Evolutionary conservation across 1,140 invertebrate genomes (phyloP), one percentile per base, ranked within the genome.

Genomic region (Sycophila sp.): DNA sequence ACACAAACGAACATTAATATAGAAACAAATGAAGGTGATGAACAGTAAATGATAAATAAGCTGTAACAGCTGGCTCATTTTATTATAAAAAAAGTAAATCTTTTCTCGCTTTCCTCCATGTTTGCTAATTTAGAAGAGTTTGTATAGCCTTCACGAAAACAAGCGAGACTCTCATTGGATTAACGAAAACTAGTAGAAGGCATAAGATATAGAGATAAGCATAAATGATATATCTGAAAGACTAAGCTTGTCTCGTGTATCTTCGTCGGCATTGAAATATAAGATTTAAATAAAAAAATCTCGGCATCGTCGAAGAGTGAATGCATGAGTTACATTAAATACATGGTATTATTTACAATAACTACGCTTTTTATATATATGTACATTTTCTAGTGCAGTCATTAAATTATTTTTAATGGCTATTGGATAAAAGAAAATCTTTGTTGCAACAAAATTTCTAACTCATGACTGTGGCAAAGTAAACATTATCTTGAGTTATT

Each of bases 121-220:
- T 19, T 56, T 56, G n/a, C 47, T 70, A 64, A 47, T 38, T 17
- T 47, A 70, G n/a, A 53, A 55, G 34, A 62, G n/a, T n/a, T n/a
- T 32, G 55, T 56, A 1, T 22, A 13, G 11, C 55, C 19, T 36
- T n/a, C 47, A 70, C 36, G 36, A 64, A 56, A 10, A 64, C n/a
- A 56, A 49, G 17, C 26, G n/a, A 70, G 38, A 64, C 19, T 51
- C 45, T 45, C 6, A 10, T 62, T 15, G 32, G 1, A 26, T 59
- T 36, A 22, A 28, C n/a, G 2, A 59, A 8, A 24, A 53, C 17
- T 30, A 17, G 34, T 13, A 19, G 28, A 30, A 28, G 36, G 11
- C 10, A 0, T 49, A 13, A 36, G 4, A 40, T 22, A 56, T 11
- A 42, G 32, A 42, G 22, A 22, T 7, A 56, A 40, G 4, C 15